Conservation (phyloP, 2,888 invertebrate species). For the Melanostoma scalare region DNA sequence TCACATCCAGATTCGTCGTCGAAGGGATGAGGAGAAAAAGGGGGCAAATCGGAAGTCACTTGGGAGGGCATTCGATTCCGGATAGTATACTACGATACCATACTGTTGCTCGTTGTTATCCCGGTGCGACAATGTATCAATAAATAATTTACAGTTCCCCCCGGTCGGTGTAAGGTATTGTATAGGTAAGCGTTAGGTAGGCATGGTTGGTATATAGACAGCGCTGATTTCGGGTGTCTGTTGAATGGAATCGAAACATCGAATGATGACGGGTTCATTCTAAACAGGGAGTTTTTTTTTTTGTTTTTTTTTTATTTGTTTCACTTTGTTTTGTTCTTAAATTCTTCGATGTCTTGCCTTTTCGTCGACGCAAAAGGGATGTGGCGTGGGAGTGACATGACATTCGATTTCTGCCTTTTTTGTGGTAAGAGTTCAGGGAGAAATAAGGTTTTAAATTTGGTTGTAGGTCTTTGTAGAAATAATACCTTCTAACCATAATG, state of each 20-base stretch:
- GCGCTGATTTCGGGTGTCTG: constrained; percentile 57
- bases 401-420: constrained; percentile 34
- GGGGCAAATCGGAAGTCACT: constrained; percentile 1
- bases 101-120: constrained; percentile 36
- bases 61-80: constrained; percentile 20
- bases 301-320: not conserved
- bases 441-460: too few species aligned
- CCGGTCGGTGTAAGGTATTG: constrained; percentile 3
- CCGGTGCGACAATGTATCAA: constrained; percentile 56
- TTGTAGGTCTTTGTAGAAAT: too few species aligned
- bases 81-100: not conserved
- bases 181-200: not conserved
- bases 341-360: constrained; percentile 9
- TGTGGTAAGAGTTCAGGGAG: too few species aligned
- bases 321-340: not conserved
- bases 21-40: not conserved
- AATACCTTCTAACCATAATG: too few species aligned
- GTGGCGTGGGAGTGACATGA: constrained; percentile 55
- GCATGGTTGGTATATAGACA: constrained; percentile 4
- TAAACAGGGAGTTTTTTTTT: constrained; percentile 32
- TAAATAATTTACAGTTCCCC: constrained; percentile 60
- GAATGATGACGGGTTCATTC: constrained; percentile 60
- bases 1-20: constrained; percentile 23
- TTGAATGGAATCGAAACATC: constrained; percentile 47
- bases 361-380: constrained; percentile 25